phyloP scores from a whole-genome alignment of 2,113 vertebrate species.

The Spea multiplicata region DNA sequence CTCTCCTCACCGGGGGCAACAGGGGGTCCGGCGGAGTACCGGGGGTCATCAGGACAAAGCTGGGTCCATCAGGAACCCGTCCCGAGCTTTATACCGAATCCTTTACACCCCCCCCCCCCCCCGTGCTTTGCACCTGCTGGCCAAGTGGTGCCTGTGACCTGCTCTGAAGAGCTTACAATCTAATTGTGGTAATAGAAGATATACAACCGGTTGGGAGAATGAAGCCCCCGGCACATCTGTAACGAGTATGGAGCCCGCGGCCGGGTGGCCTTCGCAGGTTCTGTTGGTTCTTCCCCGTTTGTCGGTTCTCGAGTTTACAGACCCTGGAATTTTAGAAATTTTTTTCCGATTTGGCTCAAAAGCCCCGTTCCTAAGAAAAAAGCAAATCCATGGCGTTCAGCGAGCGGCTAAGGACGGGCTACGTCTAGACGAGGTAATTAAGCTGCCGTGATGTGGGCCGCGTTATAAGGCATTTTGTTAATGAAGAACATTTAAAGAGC shows the following conservation, averaged over 20 bases:
- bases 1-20: too few species aligned
- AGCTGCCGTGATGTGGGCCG: constrained; percentile 3
- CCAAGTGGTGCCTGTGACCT: neutral
- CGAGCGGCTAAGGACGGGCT: neutral
- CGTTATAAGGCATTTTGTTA: constrained; percentile 18
- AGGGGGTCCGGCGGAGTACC: too few species aligned
- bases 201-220: neutral
- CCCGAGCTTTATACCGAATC: too few species aligned
- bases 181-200: neutral
- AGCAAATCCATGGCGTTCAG: neutral
- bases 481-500: neutral
- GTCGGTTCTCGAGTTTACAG: too few species aligned
- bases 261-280: too few species aligned
- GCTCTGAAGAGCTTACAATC: constrained; percentile 49
- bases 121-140: neutral
- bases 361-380: neutral
- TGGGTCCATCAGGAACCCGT: too few species aligned
- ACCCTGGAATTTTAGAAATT: too few species aligned
- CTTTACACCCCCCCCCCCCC: too few species aligned
- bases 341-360: neutral
- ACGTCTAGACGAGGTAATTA: neutral
- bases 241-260: neutral
- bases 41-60: too few species aligned
- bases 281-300: too few species aligned
- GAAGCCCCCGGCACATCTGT: constrained; percentile 5